Base-by-base conservation (phyloP, 2,113 vertebrate species). In the Oreotrochilus melanogaster region DNA sequence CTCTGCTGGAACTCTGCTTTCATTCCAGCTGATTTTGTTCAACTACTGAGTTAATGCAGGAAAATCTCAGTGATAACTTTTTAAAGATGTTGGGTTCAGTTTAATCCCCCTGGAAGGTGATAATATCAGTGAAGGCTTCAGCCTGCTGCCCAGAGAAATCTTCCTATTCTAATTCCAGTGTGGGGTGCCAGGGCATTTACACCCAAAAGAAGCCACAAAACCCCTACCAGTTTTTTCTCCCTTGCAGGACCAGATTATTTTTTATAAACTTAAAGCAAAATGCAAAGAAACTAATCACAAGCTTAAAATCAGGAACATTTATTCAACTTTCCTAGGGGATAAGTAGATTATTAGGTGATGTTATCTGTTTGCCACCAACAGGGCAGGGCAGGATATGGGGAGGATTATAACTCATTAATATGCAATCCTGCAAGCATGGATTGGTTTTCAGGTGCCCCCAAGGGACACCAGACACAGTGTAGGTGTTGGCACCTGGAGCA, bases 1-100 rank as follows among this genome's bases (percentile, higher is more conserved):
- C 94, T 56, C 96, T 35, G 92, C 88, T 90, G 94, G 94, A 92
- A 24, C 65, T 64, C 92, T 78, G 87, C 93, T 94, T 89, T 93
- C 84, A 76, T 66, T 91, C 78, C 62, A 72, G 62, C 92, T 86
- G 81, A 82, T 86, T 93, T 54, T 89, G 81, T 74, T 93, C 89
- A 79, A 18, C 81, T 69, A 76, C 85, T 47, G 89, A 88, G 92
- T 92, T 94, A 92, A 93, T 74, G 78, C 78, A 47, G 3, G n/a
- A 51, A 91, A 93, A 96, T 65, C 89, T 73, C 61, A 27, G 85
- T 2, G 8, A 91, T 82, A 62, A 69, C 85, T 92, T 92, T 73
- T 79, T 51, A 1, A 70, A 94, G 94, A 94, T 86, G 51, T 45
- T 42, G 56, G 78, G 81, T 88, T 92, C 78, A 9, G 81, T 91